These are phyloP conservation scores for Syngnathus scovelli DNA, from an alignment of 2,113 vertebrate genomes.

Conservation along the genomic window DNA sequence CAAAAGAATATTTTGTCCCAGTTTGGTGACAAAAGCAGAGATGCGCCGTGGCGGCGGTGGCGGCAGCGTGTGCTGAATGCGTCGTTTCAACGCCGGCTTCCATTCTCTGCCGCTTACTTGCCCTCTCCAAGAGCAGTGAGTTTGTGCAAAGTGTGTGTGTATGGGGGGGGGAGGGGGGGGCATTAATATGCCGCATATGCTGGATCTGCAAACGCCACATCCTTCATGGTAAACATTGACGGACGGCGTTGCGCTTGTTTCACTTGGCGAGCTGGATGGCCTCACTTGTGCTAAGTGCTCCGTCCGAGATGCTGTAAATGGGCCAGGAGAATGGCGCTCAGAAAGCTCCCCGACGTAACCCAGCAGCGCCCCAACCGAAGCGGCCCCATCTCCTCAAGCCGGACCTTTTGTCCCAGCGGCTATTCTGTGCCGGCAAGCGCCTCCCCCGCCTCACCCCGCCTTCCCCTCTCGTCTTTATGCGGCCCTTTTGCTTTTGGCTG, in stretches of 20 bases:
- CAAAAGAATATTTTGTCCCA: constrained; percentile 2
- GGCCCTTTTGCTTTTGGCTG: constrained; percentile 78
- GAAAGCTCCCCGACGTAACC: constrained; percentile 88
- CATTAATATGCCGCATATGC: constrained; percentile 72
- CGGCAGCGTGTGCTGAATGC: constrained; percentile 1
- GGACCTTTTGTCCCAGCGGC: constrained; percentile 95
- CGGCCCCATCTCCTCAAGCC: constrained; percentile 83
- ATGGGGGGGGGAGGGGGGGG: constrained; percentile 33
- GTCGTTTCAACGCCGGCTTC: constrained; percentile 31
- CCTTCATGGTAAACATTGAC: constrained; percentile 93
- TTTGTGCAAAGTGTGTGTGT: constrained; percentile 42
- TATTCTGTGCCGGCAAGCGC: constrained; percentile 86
- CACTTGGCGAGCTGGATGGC: constrained; percentile 97
- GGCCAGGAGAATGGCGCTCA: constrained; percentile 92
- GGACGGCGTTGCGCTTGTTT: constrained; percentile 91
- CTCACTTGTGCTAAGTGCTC: constrained; percentile 99
- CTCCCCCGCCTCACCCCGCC: constrained; percentile 63
- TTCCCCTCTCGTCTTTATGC: constrained; percentile 62
- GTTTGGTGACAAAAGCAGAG: constrained; percentile 3
- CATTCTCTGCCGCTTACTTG: constrained; percentile 54
- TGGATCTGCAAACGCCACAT: constrained; percentile 90
- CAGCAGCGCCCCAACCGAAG: constrained; percentile 7
- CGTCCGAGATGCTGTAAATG: constrained; percentile 92
- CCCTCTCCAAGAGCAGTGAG: constrained; percentile 47
- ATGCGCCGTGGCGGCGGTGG: neutral